Percentiles rank a stretch among this genome's conserved stretches.
These are phyloP conservation scores for Agraylea sexmaculata DNA, from an alignment of 1,140 invertebrate species.

Conservation along the genomic window DNA sequence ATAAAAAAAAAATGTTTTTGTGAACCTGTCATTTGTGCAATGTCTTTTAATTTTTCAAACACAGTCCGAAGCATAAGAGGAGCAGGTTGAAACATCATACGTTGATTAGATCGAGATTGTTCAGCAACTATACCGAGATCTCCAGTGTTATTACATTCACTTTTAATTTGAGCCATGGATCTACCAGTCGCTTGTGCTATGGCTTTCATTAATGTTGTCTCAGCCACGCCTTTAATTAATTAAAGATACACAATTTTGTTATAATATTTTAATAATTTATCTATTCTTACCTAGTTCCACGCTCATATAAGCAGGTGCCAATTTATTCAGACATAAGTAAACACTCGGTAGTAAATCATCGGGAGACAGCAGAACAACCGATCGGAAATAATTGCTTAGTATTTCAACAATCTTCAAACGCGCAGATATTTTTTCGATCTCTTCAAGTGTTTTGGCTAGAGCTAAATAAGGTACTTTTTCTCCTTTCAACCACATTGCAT, in stretches of 20 bases:
- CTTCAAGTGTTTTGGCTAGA: constrained; percentile 78
- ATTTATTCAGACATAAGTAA: constrained; percentile 90
- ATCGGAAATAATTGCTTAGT: constrained; percentile 87
- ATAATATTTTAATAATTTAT: constrained; percentile 1
- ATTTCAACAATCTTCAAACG: constrained; percentile 92
- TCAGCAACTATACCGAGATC: constrained; percentile 93
- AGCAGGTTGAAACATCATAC: constrained; percentile 72
- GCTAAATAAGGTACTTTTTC: constrained; percentile 88
- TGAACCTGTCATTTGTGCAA: constrained; percentile 75
- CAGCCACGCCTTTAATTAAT: constrained; percentile 66
- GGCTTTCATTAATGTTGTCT: constrained; percentile 87
- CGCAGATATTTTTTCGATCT: constrained; percentile 80
- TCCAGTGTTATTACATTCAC: constrained; percentile 65
- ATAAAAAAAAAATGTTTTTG: constrained; percentile 9
- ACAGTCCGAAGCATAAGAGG: constrained; percentile 57
- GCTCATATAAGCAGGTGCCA: constrained; percentile 89
- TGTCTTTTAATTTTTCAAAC: constrained; percentile 79
- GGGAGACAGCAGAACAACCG: constrained; percentile 78
- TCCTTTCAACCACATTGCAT: constrained; percentile 73
- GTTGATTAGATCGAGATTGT: constrained; percentile 76
- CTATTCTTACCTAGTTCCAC: constrained; percentile 36
- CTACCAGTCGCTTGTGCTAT: constrained; percentile 87
- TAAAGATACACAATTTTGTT: not conserved
- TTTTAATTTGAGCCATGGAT: constrained; percentile 74
- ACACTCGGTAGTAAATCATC: constrained; percentile 82